Base-by-base conservation (phyloP, 2,888 invertebrate species). In the Lasiommata megera region DNA sequence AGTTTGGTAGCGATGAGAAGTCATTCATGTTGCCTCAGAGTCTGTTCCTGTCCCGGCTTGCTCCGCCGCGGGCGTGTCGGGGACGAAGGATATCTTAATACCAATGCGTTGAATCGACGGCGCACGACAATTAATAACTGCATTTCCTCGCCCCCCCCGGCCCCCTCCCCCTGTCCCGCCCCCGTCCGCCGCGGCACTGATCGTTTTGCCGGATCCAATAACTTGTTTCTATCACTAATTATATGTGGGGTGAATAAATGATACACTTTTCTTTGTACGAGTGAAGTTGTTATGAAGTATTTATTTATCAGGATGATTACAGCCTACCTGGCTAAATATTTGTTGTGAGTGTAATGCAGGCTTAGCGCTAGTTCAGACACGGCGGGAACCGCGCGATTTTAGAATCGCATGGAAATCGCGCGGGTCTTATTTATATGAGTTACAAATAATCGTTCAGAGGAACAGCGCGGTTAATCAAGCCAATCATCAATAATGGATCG, bases 11-110 rank as follows among this genome's bases (percentile, higher is more conserved):
- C n/a, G n/a, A n/a, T n/a, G n/a, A n/a, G n/a, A n/a, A n/a, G n/a
- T n/a, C n/a, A n/a, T n/a, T n/a, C n/a, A n/a, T n/a, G n/a, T n/a
- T n/a, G n/a, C n/a, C n/a, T n/a, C n/a, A n/a, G n/a, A n/a, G 16
- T 14, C 54, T 36, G 48, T 52, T 18, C 28, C 29, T 52, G 47
- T 12, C 29, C 3, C 17, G 12, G 36, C 29, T 52, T 56, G 43
- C 53, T 11, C 37, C 23, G 8, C 51, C 6, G 17, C 29, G 54
- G 40, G 40, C 41, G 54, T 50, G 50, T 23, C 50, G 50, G 11
- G 11, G 34, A 57, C 46, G 40, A 48, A 52, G 54, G 56, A 61
- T 61, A 61, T 63, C 63, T 63, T 55, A 61, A 63, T 63, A 61
- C 58, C 47, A 51, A 48, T 51, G 52, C 57, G 52, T 50, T 38